A percentile compares a stretch with the other conserved stretches of the same genome.
Evolutionary conservation across 2,888 invertebrate species (phyloP).

Genomic region (Hemicrepidius hirtus): DNA sequence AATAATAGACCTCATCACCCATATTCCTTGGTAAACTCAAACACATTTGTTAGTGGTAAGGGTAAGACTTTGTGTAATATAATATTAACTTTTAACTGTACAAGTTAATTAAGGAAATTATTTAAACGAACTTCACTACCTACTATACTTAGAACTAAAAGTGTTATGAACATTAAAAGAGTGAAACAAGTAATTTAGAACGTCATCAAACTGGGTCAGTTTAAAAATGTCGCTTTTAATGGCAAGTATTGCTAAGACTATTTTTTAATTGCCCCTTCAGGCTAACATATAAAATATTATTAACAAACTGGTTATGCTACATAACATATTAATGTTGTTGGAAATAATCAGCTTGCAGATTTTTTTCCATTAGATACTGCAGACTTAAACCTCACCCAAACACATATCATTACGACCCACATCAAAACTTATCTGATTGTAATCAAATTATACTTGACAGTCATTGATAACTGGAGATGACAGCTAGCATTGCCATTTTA

Average conservation of each 20-base stretch:
- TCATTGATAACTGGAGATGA: neutral
- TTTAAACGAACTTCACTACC: too few relatives aligned
- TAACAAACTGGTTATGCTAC: conserved; percentile 7
- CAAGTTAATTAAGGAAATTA: too few relatives aligned
- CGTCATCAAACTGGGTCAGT: conserved; percentile 9
- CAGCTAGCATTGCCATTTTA: neutral
- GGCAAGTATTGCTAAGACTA: neutral
- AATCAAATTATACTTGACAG: conserved; percentile 13
- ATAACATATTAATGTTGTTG: conserved; percentile 9
- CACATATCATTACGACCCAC: conserved; percentile 14
- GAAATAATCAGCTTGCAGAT: conserved; percentile 13
- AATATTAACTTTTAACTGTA: too few relatives aligned
- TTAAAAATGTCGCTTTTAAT: conserved; percentile 4
- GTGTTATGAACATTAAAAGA: too few relatives aligned
- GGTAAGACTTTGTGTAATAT: too few relatives aligned
- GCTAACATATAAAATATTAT: conserved; percentile 10
- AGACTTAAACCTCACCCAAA: conserved; percentile 20
- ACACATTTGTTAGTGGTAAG: too few relatives aligned
- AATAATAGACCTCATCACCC: too few relatives aligned
- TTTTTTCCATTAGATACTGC: conserved; percentile 6
- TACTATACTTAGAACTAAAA: too few relatives aligned
- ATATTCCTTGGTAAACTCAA: too few relatives aligned
- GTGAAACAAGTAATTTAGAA: neutral
- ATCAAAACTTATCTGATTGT: conserved; percentile 22
- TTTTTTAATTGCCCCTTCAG: conserved; percentile 10